Base-by-base conservation (phyloP, 2,888 invertebrate genomes). In the Habrosyne pyritoides region DNA sequence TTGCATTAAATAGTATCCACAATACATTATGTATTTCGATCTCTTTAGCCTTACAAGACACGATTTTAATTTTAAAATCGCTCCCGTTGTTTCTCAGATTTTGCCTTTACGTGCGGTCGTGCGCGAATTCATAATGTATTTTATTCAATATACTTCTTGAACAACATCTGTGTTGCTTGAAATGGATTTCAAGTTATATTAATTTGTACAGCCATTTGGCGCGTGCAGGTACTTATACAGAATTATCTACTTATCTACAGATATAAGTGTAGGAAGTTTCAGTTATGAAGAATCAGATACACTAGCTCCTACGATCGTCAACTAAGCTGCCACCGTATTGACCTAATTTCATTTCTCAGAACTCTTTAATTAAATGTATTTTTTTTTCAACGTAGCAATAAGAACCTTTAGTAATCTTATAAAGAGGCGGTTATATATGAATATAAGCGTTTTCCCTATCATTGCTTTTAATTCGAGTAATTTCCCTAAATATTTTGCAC, bases 21-120 rank as follows among this genome's bases (percentile, higher is more conserved):
- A 68, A 81, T 78, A 79, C 71, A 77, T 79, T 71, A 83, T 82
- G 73, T 76, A 83, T 84, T 56, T 61, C 59, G 64, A 55, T 63
- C 57, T 64, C 64, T 66, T 24, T 63, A 63, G 64, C 55, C 63
- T 61, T 56, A 63, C 66, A 64, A 64, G 63, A 64, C 71, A 64
- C 72, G 59, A 82, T 84, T 79, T 75, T 68, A 80, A 82, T 79
- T 84, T 82, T 66, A 77, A 82, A 79, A 79, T 68, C 64, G 69
- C 62, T 68, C 69, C 74, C 72, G 75, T 78, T 82, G 79, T 72
- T 78, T 78, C 76, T 67, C 66, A 72, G 74, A 77, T 77, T 72
- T 71, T 64, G 70, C 69, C 69, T 66, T 42, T 48, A 57, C 54
- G 60, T 36, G 47, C 63, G 66, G 59, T 63, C 73, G 76, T 72